Base-by-base conservation (phyloP, 2,797 vertebrate species). In the Pseudocheirus occidentalis region DNA sequence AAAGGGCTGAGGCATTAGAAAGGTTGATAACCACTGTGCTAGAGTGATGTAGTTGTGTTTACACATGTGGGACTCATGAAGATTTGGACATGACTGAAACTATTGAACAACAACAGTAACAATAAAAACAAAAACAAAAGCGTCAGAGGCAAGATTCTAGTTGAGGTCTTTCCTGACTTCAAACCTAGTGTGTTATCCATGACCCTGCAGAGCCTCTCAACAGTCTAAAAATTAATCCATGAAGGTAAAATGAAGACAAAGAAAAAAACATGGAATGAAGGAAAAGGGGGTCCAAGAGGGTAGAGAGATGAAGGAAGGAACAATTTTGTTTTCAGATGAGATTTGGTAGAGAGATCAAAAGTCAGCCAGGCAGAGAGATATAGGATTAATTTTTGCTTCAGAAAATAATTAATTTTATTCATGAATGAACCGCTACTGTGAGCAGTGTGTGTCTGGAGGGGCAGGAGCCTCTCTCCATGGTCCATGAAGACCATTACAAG, bases 321-420 rank as follows among this genome's bases (percentile, higher is more conserved):
- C 56, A 27, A n/a, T 92, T 93, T 92, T 95, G 59, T 97, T 97
- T 97, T 94, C 93, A 90, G 92, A 94, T 92, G 93, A 97, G 97
- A 97, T 97, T 96, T 92, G 59, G 66, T 73, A 46, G 66, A 73
- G 87, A 97, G 97, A 97, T 97, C 93, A 96, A 93, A 96, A 97
- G 16, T 94, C 93, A 94, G 92, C 93, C 92, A 96, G 92, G 93
- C 95, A 97, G 92, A 95, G 81, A 81, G 94, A 97, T 96, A 94
- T 92, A 96, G 94, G 97, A 97, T 98, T 98, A 96, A 96, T 96
- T 96, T 97, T 97, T 97, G 95, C 96, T 96, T 96, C 21, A 12
- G 96, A 95, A 98, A 97, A 96, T 94, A 96, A 97, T 97, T 98
- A 95, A 97, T 97, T 97, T 97, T 96, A 97, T 96, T 98, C 96